These are phyloP conservation scores for Metellina segmentata DNA, from an alignment of 2,888 invertebrate species.

Conservation along the genomic window DNA sequence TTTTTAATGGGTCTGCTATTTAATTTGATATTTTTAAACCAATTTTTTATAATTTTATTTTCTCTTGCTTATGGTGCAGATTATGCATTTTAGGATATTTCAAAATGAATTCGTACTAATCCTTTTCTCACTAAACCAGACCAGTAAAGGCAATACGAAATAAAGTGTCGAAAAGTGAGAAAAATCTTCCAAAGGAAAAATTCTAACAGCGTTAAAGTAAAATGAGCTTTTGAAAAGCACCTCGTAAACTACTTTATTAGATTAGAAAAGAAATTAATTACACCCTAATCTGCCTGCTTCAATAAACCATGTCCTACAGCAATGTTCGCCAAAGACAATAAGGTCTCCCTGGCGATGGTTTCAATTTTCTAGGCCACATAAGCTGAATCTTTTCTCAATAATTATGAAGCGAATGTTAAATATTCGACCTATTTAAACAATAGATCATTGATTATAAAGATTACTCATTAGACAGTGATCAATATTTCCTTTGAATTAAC, in stretches of 20 bases:
- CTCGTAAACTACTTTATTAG: not conserved
- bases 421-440: not conserved
- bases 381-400: not conserved
- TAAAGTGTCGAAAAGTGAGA: too few species aligned
- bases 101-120: too few species aligned
- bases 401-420: not conserved
- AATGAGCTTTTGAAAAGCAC: too few species aligned
- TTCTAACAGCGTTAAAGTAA: too few species aligned
- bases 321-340: not conserved
- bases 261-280: not conserved
- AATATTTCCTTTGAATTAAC: not conserved
- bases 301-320: not conserved
- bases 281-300: not conserved
- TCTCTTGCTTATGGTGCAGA: too few species aligned
- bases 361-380: not conserved
- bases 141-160: too few species aligned
- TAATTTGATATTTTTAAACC: too few species aligned
- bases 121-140: too few species aligned
- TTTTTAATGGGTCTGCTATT: too few species aligned
- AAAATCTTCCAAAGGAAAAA: too few species aligned
- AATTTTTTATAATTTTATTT: too few species aligned
- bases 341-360: not conserved
- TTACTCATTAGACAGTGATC: not conserved
- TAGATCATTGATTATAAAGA: constrained; percentile 1
- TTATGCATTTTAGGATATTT: too few species aligned